Base-by-base conservation (phyloP, 2,888 invertebrate species). In the Crepidodera aurea region DNA sequence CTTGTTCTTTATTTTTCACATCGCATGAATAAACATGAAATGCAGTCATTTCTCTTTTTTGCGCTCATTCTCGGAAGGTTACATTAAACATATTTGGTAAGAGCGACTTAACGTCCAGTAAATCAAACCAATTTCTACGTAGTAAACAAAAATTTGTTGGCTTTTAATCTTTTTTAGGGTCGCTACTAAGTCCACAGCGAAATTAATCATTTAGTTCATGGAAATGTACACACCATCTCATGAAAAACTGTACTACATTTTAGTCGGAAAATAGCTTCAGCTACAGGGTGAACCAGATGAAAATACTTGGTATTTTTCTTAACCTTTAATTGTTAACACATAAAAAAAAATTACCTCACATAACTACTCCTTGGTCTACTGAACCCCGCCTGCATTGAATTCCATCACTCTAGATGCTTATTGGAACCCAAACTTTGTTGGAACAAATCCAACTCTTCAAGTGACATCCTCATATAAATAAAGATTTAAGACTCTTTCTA, bases 121-220 rank as follows among this genome's bases (percentile, higher is more conserved):
- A 48, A 48, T 48, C 48, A 48, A 27, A 4, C 27, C 7, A 19
- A 48, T 27, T 56, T 46, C 34, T 34, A 22, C 46, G 29, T 37
- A 25, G 18, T 37, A 46, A 56, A 56, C 56, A 32, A 32, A 56
- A 56, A 46, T 56, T 34, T 46, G 46, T 32, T 32, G 56, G 44
- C 8, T 15, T 34, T 56, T 37, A 46, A 56, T 56, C 55, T 46
- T 56, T 55, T 56, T 55, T 56, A 19, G 10, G 29, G 29, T 12
- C 18, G 13, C 16, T 5, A 46, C 12, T 46, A 56, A 56, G 12
- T 46, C 46, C 46, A 46, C 34, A 2, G 10, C 39, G n/a, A 25
- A 55, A 55, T 55, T 44, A 55, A 12, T 57, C 39, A 29, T 54
- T 27, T 18, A 18, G 19, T 53, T 39, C 27, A 25, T 18, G 29